Evolutionary conservation across 2,113 vertebrate genomes (phyloP), one percentile per base, ranked within the genome.

Genomic region (Vulpes lagopus): DNA sequence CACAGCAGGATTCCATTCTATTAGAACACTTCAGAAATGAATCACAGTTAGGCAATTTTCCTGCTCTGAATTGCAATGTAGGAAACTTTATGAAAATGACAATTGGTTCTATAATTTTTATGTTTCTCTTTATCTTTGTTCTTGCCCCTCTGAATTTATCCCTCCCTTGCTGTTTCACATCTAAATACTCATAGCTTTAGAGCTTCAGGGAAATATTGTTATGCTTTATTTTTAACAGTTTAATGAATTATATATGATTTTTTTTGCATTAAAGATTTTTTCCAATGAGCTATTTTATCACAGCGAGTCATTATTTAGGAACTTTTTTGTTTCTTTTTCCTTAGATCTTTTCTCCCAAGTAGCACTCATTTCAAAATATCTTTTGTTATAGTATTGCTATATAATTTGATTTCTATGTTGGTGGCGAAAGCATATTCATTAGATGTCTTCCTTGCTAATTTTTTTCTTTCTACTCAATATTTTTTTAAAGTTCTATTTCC

Each of bases 51-150:
- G 35, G 30, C 59, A 62, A 64, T 86, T 79, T 84, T n/a, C n/a
- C 23, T 30, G 38, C 14, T 74, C 35, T 62, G 49, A 97, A 87
- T 43, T 83, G 27, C 43, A 91, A 10, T 38, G 32, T 57, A 93
- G 59, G 7, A 86, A 89, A 97, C 30, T 94, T 92, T 79, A 85
- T 93, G 65, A 93, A 79, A 93, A 91, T 79, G 43, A 85, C 32
- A 83, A 51, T 35, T 60, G 19, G 19, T 86, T 83, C 57, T 89
- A 76, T 82, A 81, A 60, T 89, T 96, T 89, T 84, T 59, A 67
- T 57, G 25, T 80, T 93, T 95, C 22, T 7, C 35, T 97, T 94
- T 12, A 35, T 86, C 27, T 90, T 49, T 86, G 10, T 38, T 92
- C 20, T 91, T 95, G 23, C 12, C 27, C 60, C 35, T 96, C 95